Base-by-base conservation (phyloP, 2,113 vertebrate species). In the Crotophaga sulcirostris region DNA sequence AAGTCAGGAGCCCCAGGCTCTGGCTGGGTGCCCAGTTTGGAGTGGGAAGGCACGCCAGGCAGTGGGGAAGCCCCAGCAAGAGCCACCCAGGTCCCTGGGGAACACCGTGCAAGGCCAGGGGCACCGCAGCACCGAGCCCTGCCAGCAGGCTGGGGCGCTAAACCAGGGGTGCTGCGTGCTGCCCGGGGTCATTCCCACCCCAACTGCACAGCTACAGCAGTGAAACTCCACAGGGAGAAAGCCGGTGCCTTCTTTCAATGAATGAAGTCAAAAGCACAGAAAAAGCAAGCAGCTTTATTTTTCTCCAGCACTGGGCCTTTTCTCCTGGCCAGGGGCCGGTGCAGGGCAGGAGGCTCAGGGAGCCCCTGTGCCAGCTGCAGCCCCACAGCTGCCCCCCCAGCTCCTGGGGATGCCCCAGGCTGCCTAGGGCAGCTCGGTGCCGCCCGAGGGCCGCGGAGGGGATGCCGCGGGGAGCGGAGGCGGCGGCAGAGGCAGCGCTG, bases 201-300 rank as follows among this genome's bases (percentile, higher is more conserved):
- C 0, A 1, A 29, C 21, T 49, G 44, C 15, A 64, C 0, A 33
- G 31, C 24, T 16, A 20, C 26, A 0, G 5, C 6, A 5, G 19
- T 6, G 59, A 54, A 51, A 36, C 4, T 20, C 56, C 31, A 11
- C 11, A 10, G 11, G 14, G 7, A 17, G 9, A 44, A 72, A 64
- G 10, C 17, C 16, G 29, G 8, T 6, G 31, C 28, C 58, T 33
- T 42, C 34, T 64, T 68, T 18, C 54, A 56, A 7, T 16, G 33
- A 21, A 9, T 10, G 9, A 68, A 60, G 13, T 38, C 18, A 29
- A 60, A 74, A 40, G 10, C 40, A 63, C 18, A 13, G 34, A 59
- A 2, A 15, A 19, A 34, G 31, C 74, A 82, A 59, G 38, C 58
- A 16, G 38, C 7, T 40, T 79, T 51, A 15, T 20, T 25, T 47